Evolutionary conservation across 2,113 vertebrate species (phyloP).

Genomic region (Caranx melampygus): DNA sequence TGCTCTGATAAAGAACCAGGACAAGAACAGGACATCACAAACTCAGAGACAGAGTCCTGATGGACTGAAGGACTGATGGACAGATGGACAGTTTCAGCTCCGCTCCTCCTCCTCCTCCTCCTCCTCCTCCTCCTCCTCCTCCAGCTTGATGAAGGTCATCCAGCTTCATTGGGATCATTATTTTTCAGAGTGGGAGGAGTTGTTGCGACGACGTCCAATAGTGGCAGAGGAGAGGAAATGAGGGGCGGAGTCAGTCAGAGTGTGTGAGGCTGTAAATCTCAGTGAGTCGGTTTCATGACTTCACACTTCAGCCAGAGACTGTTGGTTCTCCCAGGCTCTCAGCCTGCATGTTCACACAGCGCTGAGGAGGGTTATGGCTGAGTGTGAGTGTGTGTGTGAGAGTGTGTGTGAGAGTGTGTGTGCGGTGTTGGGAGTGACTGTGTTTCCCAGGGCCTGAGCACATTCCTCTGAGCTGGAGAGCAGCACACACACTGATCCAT

Average conservation of each 20-base stretch:
- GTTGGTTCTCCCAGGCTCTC: constrained; percentile 55
- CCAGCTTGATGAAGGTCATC: too few species aligned
- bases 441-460: constrained; percentile 17
- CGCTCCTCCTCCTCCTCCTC: too few species aligned
- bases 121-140: too few species aligned
- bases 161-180: too few species aligned
- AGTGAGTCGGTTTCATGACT: constrained; percentile 37
- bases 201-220: background rate
- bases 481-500: background rate
- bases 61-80: too few species aligned
- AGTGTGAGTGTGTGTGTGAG: constrained; percentile 10
- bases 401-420: constrained; percentile 5
- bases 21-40: constrained; percentile 7
- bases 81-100: background rate
- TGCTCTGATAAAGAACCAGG: background rate
- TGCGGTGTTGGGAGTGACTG: background rate
- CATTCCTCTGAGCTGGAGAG: constrained; percentile 16
- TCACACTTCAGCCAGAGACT: constrained; percentile 52
- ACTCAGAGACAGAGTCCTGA: background rate
- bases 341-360: constrained; percentile 21
- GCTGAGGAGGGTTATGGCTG: constrained; percentile 2
- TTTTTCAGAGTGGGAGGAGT: background rate
- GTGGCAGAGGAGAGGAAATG: background rate
- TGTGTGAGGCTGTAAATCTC: constrained; percentile 56
- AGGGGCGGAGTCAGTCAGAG: background rate